Base-by-base conservation (phyloP, 2,888 invertebrate species). In the Rhodophaea formosa region DNA sequence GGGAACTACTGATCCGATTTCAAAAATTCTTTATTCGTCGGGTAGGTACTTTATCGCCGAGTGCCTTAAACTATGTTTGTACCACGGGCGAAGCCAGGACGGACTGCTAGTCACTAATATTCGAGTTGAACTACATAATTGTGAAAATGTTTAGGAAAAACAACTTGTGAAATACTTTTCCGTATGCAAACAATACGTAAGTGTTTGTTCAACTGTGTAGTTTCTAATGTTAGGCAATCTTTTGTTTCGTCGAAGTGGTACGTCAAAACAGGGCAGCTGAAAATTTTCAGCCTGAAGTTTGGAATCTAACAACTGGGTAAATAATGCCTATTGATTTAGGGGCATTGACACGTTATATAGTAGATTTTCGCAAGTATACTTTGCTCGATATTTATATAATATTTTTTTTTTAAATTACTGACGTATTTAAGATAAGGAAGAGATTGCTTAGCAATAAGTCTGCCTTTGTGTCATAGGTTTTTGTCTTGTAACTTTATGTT, bases 151-250 rank as follows among this genome's bases (percentile, higher is more conserved):
- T 49, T 14, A 8, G 14, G 30, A 15, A 35, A 51, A 51, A 51
- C 8, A 15, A 30, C 12, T 55, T 55, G 17, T 45, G 54, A 55
- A 55, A 45, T 46, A 45, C 16, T 55, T 54, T 55, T 35, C 47
- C 15, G 14, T 53, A 43, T 8, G 35, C 39, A 54, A 23, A 54
- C 30, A 30, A 54, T 10, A 23, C 17, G 10, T 10, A 39, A 12
- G 14, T 56, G 56, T 56, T 56, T 56, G 43, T 56, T 42, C 56
- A 56, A 49, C 56, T 56, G 56, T 56, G 14, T n/a, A 16, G 29
- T 30, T 75, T 74, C 74, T 74, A 81, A 76, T 64, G 71, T 69
- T 71, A 66, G 72, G 74, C 73, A 72, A 69, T 71, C 76, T 68
- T 74, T 39, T 71, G 66, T 71, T 69, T 72, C 70, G 49, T 23